Percentiles rank a stretch among this genome's conserved stretches.
phyloP scores from a whole-genome alignment of 2,113 vertebrate genomes.

The Crotalus helleri region DNA sequence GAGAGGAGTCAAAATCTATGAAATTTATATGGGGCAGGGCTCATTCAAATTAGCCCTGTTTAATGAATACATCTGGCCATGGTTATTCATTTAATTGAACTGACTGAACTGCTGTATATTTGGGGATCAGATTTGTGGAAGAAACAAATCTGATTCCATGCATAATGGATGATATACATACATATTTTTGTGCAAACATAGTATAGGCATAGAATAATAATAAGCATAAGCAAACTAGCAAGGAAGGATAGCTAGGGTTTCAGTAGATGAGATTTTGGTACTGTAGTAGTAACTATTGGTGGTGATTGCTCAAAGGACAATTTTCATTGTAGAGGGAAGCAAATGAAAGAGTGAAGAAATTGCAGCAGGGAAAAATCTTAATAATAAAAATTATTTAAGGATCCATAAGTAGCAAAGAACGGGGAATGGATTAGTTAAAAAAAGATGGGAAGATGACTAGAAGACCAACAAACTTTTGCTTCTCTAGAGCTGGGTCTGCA shows the following conservation, averaged over 20 bases:
- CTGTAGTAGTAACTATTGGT: background rate
- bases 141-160: background rate
- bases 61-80: background rate
- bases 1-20: background rate
- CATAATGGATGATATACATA: background rate
- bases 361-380: background rate
- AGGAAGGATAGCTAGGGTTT: background rate
- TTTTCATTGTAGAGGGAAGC: background rate
- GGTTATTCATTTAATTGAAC: background rate
- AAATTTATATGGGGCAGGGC: background rate
- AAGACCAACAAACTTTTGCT: background rate
- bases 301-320: background rate
- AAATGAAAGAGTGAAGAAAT: background rate
- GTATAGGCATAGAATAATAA: too few species aligned
- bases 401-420: background rate
- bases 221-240: background rate
- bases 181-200: background rate
- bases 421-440: background rate
- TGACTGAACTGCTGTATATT: background rate
- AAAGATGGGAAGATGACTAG: background rate
- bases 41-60: background rate
- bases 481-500: background rate
- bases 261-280: background rate
- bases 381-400: background rate
- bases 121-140: background rate